Base-by-base conservation (phyloP, 2,888 invertebrate species). In the Nomada goodeniana region DNA sequence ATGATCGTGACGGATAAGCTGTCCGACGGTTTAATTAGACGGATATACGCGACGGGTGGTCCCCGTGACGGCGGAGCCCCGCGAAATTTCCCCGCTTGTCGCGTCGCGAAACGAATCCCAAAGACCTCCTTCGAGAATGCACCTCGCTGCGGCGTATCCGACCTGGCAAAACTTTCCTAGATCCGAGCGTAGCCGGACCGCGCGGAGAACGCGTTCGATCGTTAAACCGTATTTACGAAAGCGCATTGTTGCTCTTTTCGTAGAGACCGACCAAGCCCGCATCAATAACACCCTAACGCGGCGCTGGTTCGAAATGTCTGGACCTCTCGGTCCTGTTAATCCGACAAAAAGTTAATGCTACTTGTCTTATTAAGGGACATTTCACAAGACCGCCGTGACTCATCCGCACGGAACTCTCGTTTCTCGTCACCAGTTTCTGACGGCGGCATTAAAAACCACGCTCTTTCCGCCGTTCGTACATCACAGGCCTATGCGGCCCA, bases 11-110 rank as follows among this genome's bases (percentile, higher is more conserved):
- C 77, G 76, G 77, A 86, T 80, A 83, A 86, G 73, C 72, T 59
- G 65, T 77, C 80, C 67, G 74, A 85, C 74, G 69, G 73, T 78
- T 86, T 87, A 71, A 86, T 86, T 86, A 86, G 78, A 80, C 74
- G 61, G 67, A 71, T 73, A 85, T 68, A 70, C 70, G 69, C 59
- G 29, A 57, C 81, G 81, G 76, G 78, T 86, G 86, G 83, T 76
- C 86, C 76, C 36, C 9, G 36, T 36, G 36, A 7, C 5, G 7
- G 61, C 47, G 26, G 55, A 50, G 65, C 10, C 47, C 42, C 53
- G 67, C 75, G 61, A 60, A 86, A 86, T 86, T 71, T 76, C 72
- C 60, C 26, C 59, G 20, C 61, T 47, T 53, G 80, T 57, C 77
- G 26, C 36, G 60, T 42, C 44, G 76, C 69, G 47, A 52, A 80